Base-by-base conservation (phyloP, 2,888 invertebrate genomes). In the Amitus sp. region DNA sequence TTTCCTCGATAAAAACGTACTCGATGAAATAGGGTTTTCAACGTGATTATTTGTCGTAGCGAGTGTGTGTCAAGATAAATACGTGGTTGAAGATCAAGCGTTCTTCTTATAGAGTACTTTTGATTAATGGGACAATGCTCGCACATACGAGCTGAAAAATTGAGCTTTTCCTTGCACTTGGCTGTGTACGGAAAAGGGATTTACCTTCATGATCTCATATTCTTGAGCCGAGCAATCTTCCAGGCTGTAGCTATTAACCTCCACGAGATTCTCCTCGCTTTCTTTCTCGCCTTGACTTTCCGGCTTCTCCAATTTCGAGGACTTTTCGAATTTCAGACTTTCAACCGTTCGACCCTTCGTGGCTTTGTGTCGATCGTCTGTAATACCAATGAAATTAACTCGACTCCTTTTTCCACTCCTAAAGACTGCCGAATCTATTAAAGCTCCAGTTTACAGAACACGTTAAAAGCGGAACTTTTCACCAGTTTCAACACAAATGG, bases 131-230 rank as follows among this genome's bases (percentile, higher is more conserved):
- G 19, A 19, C n/a, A 18, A 12, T 19, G 42, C 19, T 42, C 20
- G 42, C 42, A 12, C 10, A 42, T 18, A 18, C 4, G 19, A 7
- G 19, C 19, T 19, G 42, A 19, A 42, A 42, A 42, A 42, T 39
- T 39, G 39, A 39, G 39, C 39, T 39, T 13, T 39, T 39, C 39
- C 17, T 39, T 13, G 17, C 39, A 13, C 39, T 39, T 17, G 39
- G 15, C 39, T 39, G 39, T 39, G 39, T 17, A 39, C 42, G n/a
- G 10, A 19, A 42, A 42, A 19, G 20, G 42, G 19, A 48, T 15
- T 12, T 58, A 87, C 88, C 85, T 89, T 89, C 86, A 89, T 87
- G 67, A 89, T 87, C 82, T 89, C 89, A 76, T 89, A 89, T 78
- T 88, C 87, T 71, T 89, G 88, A 71, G 87, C 85, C n/a, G 87